Evolutionary conservation across 1,140 invertebrate species (phyloP).

Genomic region (Dreissena polymorpha): DNA sequence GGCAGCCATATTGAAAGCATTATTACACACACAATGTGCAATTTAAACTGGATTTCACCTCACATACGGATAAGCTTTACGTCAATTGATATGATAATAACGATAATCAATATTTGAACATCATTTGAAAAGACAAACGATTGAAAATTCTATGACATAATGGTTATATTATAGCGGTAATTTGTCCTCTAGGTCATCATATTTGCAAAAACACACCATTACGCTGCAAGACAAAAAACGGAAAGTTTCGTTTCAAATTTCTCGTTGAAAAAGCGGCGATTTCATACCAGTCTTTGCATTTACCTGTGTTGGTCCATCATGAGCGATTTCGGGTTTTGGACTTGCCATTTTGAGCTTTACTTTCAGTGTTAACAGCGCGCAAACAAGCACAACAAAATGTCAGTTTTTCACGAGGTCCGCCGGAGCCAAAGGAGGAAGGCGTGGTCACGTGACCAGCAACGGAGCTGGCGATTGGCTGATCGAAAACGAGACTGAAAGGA

Average conservation of each 20-base stretch:
- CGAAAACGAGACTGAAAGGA: constrained; percentile 62
- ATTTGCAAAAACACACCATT: too few relatives aligned
- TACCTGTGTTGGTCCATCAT: constrained; percentile 77
- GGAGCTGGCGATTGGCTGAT: constrained; percentile 63
- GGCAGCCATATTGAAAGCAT: too few relatives aligned
- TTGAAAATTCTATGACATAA: too few relatives aligned
- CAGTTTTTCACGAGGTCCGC: constrained; percentile 67
- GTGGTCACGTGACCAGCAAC: constrained; percentile 72
- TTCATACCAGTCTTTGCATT: constrained; percentile 75
- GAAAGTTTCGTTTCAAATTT: constrained; percentile 46
- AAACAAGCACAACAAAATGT: constrained; percentile 60
- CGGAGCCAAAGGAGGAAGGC: constrained; percentile 64
- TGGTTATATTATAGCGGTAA: too few relatives aligned
- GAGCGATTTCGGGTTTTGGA: constrained; percentile 69
- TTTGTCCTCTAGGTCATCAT: too few relatives aligned
- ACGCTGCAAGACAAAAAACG: too few relatives aligned
- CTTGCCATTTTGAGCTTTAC: constrained; percentile 68
- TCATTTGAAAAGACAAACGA: too few relatives aligned
- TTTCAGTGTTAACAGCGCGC: constrained; percentile 57
- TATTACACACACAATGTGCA: too few relatives aligned
- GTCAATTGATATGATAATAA: too few relatives aligned
- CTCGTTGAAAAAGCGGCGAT: constrained; percentile 46
- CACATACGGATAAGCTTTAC: too few relatives aligned
- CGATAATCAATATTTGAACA: too few relatives aligned
- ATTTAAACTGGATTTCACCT: too few relatives aligned